Percentiles rank a stretch among this genome's conserved stretches.
Conservation (phyloP, 2,888 invertebrate species). For the Celastrina argiolus region DNA sequence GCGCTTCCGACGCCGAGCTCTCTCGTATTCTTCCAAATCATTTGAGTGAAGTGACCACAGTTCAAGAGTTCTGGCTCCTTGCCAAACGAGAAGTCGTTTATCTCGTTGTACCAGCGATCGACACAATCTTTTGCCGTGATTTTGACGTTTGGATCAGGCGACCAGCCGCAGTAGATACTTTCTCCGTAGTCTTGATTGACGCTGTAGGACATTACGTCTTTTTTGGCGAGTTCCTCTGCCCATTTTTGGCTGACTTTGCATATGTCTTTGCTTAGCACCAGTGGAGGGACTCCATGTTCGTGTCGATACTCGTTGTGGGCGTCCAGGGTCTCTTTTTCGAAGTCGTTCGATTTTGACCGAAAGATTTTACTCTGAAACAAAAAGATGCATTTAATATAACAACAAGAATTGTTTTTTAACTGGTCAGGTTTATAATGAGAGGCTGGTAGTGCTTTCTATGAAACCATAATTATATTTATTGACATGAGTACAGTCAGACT, state of each 20-base stretch:
- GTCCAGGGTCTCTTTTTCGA: conserved; percentile 64
- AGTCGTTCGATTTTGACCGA: conserved; percentile 57
- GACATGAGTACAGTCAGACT: too few relatives aligned
- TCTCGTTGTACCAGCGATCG: conserved; percentile 87
- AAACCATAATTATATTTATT: too few relatives aligned
- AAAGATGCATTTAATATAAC: conserved; percentile 19
- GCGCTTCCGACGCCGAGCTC: conserved; percentile 88
- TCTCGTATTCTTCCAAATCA: conserved; percentile 87
- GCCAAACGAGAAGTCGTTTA: conserved; percentile 83
- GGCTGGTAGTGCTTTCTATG: too few relatives aligned
- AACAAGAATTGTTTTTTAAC: neutral
- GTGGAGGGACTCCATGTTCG: conserved; percentile 65
- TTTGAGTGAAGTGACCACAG: conserved; percentile 86
- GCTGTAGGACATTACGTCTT: conserved; percentile 81
- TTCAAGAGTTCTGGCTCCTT: conserved; percentile 80
- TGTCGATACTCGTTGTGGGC: conserved; percentile 64
- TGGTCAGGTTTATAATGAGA: neutral
- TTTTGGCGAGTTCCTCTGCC: conserved; percentile 82
- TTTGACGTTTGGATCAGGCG: conserved; percentile 80
- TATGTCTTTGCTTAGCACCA: conserved; percentile 80
- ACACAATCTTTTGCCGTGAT: conserved; percentile 83
- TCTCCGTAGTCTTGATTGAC: conserved; percentile 81
- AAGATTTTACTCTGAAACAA: conserved; percentile 66
- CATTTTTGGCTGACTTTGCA: conserved; percentile 82
- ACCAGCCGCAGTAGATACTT: conserved; percentile 84